Evolutionary conservation across 2,888 invertebrate genomes (phyloP), one percentile per base, ranked within the genome.

Genomic region (Andricus quercusramuli): DNA sequence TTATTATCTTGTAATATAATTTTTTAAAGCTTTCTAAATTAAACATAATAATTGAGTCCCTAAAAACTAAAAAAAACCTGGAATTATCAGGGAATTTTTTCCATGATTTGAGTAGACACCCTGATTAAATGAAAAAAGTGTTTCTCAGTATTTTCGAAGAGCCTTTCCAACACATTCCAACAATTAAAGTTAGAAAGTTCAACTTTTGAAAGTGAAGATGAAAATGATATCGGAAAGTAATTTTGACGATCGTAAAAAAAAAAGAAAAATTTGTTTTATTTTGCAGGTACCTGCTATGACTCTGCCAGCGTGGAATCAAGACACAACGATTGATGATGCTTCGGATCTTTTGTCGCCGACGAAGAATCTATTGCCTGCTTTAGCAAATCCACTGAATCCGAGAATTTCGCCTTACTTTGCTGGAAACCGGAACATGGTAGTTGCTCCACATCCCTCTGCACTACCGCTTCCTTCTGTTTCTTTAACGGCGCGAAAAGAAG

Each of bases 401-500:
- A 88, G 88, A 4, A 87, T 88, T 11, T 91, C 92, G n/a, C 91
- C 91, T 4, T 92, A 89, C 62, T 92, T 88, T 84, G 1, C 80
- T 2, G 79, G 1, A 77, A 59, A 44, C 59, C 51, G 78, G n/a
- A 81, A 83, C 76, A 79, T 86, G 9, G 89, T 92, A 4, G 85
- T 90, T n/a, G 91, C 93, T 25, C 93, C 93, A 4, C 92, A 92
- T 86, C 92, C 93, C 3, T 93, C 93, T 1, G 92, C 91, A 83
- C 82, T 93, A 41, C 93, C 93, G 3, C 85, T 92, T 66, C 93
- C 93, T 37, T 91, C 91, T 4, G 82, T 92, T 80, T 89, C 90
- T 2, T 80, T 92, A 9, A 91, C 90, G 37, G 90, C 91, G 0
- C 91, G 90, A 70, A 90, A 91, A 59, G 68, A 77, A 20, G 83